Base-by-base conservation (phyloP, 2,113 vertebrate species). In the Trachemys scripta region DNA sequence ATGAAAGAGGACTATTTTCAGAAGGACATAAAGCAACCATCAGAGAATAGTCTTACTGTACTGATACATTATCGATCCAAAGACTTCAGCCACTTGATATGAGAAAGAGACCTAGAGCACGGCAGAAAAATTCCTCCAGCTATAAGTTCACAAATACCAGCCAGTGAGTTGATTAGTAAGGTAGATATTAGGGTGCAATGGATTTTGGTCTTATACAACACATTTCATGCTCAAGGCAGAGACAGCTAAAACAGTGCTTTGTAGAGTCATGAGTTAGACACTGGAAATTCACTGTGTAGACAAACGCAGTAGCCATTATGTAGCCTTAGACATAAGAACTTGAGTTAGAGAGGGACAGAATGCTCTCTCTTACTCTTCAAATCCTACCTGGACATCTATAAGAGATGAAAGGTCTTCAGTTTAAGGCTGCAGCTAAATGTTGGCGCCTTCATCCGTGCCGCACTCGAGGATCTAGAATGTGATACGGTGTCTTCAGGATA, bases 1-100 rank as follows among this genome's bases (percentile, higher is more conserved):
- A 81, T 90, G 88, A 80, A 90, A 96, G 92, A 93, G 93, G 75
- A 69, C 94, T 87, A 7, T 85, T 84, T 93, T 86, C 80, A 75
- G 59, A 94, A 97, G 93, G 42, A 96, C 91, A 86, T 10, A 96
- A 51, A 96, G 95, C 81, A 97, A 94, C 85, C 91, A 96, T 84
- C 29, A 85, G 84, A 84, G 69, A 62, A 9, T 85, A 42, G 90
- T 94, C 95, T 83, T 50, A 20, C n/a, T 90, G 90, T 81, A 53
- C 1, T 84, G 92, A 62, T 3, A 16, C 2, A 45, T 45, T 6
- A 45, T 45, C 45, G 45, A 59, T 83, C 91, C 92, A 95, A 93
- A 91, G 84, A 82, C 69, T 54, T 62, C 72, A 93, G 51, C 76
- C 82, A 47, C 53, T 86, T 87, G 2, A n/a, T 29, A 49, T 89